These are phyloP conservation scores for Xiphophorus maculatus DNA, from an alignment of 2,113 vertebrate species.

Conservation along the genomic window DNA sequence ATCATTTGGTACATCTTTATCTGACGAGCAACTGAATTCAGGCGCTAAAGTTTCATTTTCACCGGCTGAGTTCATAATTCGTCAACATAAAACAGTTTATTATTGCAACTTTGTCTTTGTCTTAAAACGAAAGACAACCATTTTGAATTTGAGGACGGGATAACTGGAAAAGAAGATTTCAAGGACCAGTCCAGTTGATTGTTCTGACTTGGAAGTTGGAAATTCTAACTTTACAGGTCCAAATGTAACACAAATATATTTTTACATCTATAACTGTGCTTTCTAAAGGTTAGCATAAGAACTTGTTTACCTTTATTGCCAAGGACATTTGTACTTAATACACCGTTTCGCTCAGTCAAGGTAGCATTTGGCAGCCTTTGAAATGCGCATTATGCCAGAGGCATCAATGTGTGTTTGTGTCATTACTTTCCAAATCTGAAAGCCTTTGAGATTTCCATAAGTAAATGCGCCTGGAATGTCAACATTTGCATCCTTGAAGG, in stretches of 20 bases:
- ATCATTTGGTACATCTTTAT: too few species aligned
- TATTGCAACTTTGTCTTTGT: too few species aligned
- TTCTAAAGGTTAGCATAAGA: background rate
- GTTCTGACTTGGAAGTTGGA: background rate
- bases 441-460: background rate
- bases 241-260: background rate
- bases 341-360: background rate
- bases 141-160: too few species aligned
- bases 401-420: background rate
- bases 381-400: background rate
- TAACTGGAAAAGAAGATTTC: too few species aligned
- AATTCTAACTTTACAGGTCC: background rate
- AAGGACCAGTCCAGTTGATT: background rate
- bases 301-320: background rate
- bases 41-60: too few species aligned
- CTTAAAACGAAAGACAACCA: too few species aligned
- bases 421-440: background rate
- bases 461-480: background rate
- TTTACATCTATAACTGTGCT: background rate
- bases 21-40: too few species aligned
- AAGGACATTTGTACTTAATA: background rate
- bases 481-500: background rate
- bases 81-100: too few species aligned
- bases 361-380: background rate
- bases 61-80: too few species aligned